These are phyloP conservation scores for Craniophora ligustri DNA, from an alignment of 2,888 invertebrate genomes.

Conservation along the genomic window DNA sequence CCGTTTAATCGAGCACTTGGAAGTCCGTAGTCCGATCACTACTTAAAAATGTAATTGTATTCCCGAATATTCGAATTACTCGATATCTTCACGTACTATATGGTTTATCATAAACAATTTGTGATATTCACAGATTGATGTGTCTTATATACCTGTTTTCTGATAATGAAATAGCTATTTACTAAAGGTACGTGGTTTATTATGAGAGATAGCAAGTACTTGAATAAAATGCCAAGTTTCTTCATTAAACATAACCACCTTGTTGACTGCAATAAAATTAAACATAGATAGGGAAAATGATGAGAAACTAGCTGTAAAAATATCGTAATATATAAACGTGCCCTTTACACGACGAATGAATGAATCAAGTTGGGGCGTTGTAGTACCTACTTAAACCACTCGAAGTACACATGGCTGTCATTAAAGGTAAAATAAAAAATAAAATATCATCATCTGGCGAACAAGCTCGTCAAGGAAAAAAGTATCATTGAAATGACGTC, in stretches of 20 bases:
- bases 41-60: no score
- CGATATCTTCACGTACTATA: no score
- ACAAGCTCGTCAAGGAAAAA: slow-evolving; percentile 44
- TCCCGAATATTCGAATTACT: no score
- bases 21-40: no score
- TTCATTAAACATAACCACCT: slow-evolving; percentile 9
- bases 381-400: slow-evolving; percentile 6
- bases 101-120: no score
- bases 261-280: slow-evolving; percentile 21
- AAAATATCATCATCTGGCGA: slow-evolving; percentile 64
- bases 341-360: slow-evolving; percentile 28
- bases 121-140: no score
- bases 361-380: slow-evolving; percentile 1
- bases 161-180: neutral
- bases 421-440: slow-evolving; percentile 47
- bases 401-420: slow-evolving; percentile 49
- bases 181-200: slow-evolving; percentile 1
- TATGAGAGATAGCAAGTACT: slow-evolving; percentile 25
- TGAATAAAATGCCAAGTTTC: slow-evolving; percentile 30
- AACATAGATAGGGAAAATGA: slow-evolving; percentile 27
- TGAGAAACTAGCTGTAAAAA: slow-evolving; percentile 26
- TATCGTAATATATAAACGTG: slow-evolving; percentile 12
- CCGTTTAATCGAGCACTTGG: no score
- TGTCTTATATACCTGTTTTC: no score
- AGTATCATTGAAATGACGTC: slow-evolving; percentile 57